Base-by-base conservation (phyloP, 1,140 invertebrate species). In the Eciton burchellii region DNA sequence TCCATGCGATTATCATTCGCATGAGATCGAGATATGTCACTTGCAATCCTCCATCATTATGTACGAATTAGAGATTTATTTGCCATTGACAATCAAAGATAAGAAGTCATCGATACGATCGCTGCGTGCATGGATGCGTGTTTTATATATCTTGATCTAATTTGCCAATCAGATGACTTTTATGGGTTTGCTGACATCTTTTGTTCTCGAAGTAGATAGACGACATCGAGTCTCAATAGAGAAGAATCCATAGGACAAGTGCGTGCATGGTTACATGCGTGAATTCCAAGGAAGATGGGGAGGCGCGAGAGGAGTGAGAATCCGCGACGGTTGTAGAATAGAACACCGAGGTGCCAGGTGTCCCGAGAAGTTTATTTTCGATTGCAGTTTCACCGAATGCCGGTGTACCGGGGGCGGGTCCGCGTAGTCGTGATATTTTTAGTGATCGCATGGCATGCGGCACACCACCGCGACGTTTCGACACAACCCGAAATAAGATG, bases 401-500 rank as follows among this genome's bases (percentile, higher is more conserved):
- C 57, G 57, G 29, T 49, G 71, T 24, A 52, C 56, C 8, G 26
- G 70, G 71, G 86, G 85, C 24, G 45, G 74, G 62, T 82, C 76
- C 68, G 84, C 85, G 24, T 29, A 81, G 88, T 86, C 85, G 65
- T 84, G 77, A 82, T 91, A 91, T 91, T 91, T 91, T 91, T 91
- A 91, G 88, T 85, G 87, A 76, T 72, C 63, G 82, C 83, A 85
- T 84, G 87, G 88, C 88, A 91, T 87, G 87, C 88, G 85, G 81
- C 86, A 65, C 89, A 91, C 89, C 90, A 89, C 88, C 85, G 89
- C 88, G 73, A 89, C 81, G 86, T 91, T 91, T 91, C 90, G 90
- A 88, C 88, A 89, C 81, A 77, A 87, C 85, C 87, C 88, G 84
- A 91, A 92, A 92, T 92, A 91, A 91, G 91, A 85, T 91, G 90